Evolutionary conservation across 2,113 vertebrate species (phyloP), one percentile per base, ranked within the genome.

Genomic region (Anolis carolinensis): DNA sequence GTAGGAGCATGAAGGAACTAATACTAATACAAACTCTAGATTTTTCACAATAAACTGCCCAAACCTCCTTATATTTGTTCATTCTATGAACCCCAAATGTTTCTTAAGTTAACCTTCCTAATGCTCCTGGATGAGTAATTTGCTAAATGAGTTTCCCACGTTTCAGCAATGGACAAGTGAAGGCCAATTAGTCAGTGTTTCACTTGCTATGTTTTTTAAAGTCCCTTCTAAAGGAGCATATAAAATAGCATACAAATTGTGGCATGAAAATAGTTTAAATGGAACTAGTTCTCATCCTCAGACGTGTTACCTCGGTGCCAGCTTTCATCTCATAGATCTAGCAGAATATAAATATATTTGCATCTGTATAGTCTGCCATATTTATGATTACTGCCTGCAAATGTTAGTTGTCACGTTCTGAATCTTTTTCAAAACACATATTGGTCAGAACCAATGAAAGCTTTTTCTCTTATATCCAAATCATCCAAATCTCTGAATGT

Each of bases 31-130:
- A 44, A 85, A 92, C n/a, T 75, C 84, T 90, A 3, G 88, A 78
- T 90, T 88, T 92, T 91, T 87, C 88, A 55, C 79, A 89, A 87
- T 91, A 89, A 90, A 90, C 11, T 85, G 78, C 62, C 63, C 85
- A 87, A 5, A 91, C 73, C 88, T 90, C 59, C 90, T 93, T 75
- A 89, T 65, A 21, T 65, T 73, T 52, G n/a, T 88, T 92, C 87
- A 2, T 20, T 92, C 78, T 85, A 75, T 95, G 89, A 90, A 74
- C 87, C 32, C 52, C 90, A 36, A 63, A 91, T 67, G 88, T 86
- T 67, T 74, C 88, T 14, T 91, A 23, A 71, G 82, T 70, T 48
- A 59, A 86, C 67, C 90, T 86, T 90, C 90, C 92, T 76, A 89
- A 86, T 84, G 8, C 85, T 10, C 44, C 10, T 87, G n/a, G 7